Percentiles rank a stretch among this genome's conserved stretches.
Conservation (phyloP, 2,888 invertebrate species). For the Rhimphoctona megacephalus region DNA sequence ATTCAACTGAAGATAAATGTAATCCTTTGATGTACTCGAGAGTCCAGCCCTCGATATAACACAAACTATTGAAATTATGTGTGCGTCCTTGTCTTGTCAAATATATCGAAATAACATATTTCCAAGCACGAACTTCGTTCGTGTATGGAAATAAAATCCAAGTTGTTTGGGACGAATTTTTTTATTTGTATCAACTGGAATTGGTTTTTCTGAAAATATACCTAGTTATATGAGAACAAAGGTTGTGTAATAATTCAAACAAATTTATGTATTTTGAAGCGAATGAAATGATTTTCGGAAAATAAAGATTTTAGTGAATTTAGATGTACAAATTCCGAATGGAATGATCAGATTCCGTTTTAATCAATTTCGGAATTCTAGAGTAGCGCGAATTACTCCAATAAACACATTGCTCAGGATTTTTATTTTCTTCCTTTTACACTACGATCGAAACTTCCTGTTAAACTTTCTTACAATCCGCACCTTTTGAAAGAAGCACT, state of each 20-base stretch:
- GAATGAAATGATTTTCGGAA: too few species aligned
- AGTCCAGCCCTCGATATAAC: not conserved
- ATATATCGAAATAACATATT: constrained; percentile 12
- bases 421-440: not conserved
- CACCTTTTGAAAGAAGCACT: too few species aligned
- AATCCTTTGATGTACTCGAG: constrained; percentile 43
- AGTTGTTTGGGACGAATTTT: not conserved
- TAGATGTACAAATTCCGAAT: too few species aligned
- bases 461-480: not conserved
- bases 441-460: not conserved
- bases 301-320: too few species aligned
- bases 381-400: not conserved
- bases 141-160: not conserved
- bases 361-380: too few species aligned
- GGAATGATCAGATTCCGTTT: too few species aligned
- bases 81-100: constrained; percentile 19
- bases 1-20: constrained; percentile 43
- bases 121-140: not conserved
- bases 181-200: too few species aligned
- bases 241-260: too few species aligned
- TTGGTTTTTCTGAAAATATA: too few species aligned
- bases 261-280: too few species aligned
- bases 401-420: not conserved
- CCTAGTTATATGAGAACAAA: too few species aligned
- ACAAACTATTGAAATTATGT: constrained; percentile 27